A percentile compares a stretch with the other conserved stretches of the same genome.
These are phyloP conservation scores for Rachycentron canadum DNA, from an alignment of 2,797 vertebrate genomes.

Conservation along the genomic window DNA sequence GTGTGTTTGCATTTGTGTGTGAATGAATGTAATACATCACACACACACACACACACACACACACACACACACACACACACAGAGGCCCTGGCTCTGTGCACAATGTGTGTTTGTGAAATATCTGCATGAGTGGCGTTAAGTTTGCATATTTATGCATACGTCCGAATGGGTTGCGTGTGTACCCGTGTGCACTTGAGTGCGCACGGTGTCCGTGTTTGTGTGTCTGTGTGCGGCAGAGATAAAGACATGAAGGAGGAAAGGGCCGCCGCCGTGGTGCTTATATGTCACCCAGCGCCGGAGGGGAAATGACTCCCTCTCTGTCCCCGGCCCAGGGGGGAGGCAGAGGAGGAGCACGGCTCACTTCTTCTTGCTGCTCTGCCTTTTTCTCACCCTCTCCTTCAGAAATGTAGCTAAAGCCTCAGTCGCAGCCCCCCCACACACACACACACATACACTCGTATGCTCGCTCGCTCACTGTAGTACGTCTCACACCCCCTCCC, in stretches of 20 bases:
- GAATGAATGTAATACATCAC: constrained; percentile 13
- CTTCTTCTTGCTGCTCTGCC: constrained; percentile 56
- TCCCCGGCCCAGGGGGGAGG: constrained; percentile 51
- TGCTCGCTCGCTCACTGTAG: constrained; percentile 33
- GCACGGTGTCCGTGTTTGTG: constrained; percentile 52
- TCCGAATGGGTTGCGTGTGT: constrained; percentile 54
- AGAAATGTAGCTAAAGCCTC: constrained; percentile 64
- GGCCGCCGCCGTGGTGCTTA: constrained; percentile 57
- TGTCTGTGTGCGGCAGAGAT: constrained; percentile 54
- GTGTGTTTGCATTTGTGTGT: constrained; percentile 30
- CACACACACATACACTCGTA: constrained; percentile 37
- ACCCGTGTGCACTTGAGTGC: constrained; percentile 48
- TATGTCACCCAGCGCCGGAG: constrained; percentile 79
- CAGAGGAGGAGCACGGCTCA: constrained; percentile 64
- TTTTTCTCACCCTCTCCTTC: constrained; percentile 63
- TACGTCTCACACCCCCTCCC: constrained; percentile 35
- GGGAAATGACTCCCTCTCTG: constrained; percentile 78
- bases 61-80: not conserved
- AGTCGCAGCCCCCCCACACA: constrained; percentile 1
- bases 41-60: constrained; percentile 17
- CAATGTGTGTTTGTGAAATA: constrained; percentile 29
- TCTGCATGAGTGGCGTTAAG: constrained; percentile 42
- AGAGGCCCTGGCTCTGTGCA: not conserved
- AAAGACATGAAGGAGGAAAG: constrained; percentile 66
- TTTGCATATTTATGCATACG: constrained; percentile 63